phyloP scores from a whole-genome alignment of 2,888 invertebrate genomes.

The Sarcophaga caerulescens region DNA sequence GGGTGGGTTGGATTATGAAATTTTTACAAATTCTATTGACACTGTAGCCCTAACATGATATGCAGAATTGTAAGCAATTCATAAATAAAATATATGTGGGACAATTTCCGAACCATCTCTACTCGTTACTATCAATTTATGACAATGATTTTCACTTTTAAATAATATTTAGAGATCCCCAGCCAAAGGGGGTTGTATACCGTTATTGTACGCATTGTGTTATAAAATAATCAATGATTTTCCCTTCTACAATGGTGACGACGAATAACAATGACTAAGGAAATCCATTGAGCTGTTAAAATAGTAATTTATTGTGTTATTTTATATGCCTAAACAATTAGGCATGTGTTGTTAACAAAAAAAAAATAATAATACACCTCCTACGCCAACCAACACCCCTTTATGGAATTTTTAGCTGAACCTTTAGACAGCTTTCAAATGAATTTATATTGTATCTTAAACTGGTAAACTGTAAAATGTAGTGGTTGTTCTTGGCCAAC shows the following conservation, averaged over 20 bases:
- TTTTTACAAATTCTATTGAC: slow-evolving; percentile 29
- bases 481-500: slow-evolving; percentile 37
- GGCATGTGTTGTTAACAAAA: slow-evolving; percentile 58
- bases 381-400: background rate
- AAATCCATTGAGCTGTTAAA: slow-evolving; percentile 22
- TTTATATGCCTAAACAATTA: slow-evolving; percentile 59
- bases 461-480: background rate
- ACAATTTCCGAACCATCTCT: background rate
- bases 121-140: background rate
- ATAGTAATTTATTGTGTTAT: slow-evolving; percentile 57
- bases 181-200: background rate
- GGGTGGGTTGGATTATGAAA: background rate
- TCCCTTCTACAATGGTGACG: background rate
- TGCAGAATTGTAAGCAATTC: slow-evolving; percentile 27
- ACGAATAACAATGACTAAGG: slow-evolving; percentile 10
- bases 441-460: background rate
- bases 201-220: background rate
- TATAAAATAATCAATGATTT: slow-evolving; percentile 39
- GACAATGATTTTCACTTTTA: slow-evolving; percentile 15
- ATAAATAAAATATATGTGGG: slow-evolving; percentile 32
- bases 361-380: slow-evolving; percentile 13
- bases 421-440: background rate
- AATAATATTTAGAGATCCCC: background rate
- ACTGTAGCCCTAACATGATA: background rate
- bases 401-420: background rate